These are phyloP conservation scores for Hermetia illucens DNA, from an alignment of 1,140 invertebrate species.

Conservation along the genomic window DNA sequence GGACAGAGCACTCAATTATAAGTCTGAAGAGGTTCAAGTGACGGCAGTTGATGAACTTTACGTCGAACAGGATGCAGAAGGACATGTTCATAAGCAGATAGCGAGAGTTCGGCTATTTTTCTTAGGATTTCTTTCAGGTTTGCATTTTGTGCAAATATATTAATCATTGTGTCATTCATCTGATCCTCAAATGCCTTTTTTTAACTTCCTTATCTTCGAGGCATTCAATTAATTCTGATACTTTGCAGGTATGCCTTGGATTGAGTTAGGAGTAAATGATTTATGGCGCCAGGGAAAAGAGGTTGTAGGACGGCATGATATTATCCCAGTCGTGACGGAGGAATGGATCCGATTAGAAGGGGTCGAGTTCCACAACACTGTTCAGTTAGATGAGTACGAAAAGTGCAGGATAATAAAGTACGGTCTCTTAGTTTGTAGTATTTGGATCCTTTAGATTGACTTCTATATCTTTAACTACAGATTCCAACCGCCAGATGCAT, in stretches of 20 bases:
- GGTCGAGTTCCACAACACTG: constrained; percentile 87
- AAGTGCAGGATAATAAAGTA: constrained; percentile 83
- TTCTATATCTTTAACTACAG: constrained; percentile 32
- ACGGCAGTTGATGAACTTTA: constrained; percentile 93
- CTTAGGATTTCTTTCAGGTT: constrained; percentile 77
- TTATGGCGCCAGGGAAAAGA: constrained; percentile 92
- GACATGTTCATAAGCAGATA: constrained; percentile 79
- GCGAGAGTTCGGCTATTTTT: constrained; percentile 92
- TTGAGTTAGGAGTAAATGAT: constrained; percentile 96
- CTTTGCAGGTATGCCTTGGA: constrained; percentile 74
- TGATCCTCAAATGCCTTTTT: no score
- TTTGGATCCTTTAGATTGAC: background rate
- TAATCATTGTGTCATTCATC: no score
- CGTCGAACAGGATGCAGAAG: constrained; percentile 80
- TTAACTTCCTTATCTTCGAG: no score
- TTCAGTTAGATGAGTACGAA: constrained; percentile 85
- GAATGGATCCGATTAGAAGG: constrained; percentile 97
- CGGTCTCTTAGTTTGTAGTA: constrained; percentile 4
- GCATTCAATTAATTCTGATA: no score
- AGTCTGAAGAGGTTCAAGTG: constrained; percentile 95
- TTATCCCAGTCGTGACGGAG: constrained; percentile 97
- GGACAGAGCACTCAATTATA: constrained; percentile 84
- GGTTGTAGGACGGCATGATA: constrained; percentile 96
- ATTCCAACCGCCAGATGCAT: constrained; percentile 97
- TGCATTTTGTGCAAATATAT: no score